Evolutionary conservation across 2,888 invertebrate species (phyloP).

Genomic region (Zygogramma bicolorata): DNA sequence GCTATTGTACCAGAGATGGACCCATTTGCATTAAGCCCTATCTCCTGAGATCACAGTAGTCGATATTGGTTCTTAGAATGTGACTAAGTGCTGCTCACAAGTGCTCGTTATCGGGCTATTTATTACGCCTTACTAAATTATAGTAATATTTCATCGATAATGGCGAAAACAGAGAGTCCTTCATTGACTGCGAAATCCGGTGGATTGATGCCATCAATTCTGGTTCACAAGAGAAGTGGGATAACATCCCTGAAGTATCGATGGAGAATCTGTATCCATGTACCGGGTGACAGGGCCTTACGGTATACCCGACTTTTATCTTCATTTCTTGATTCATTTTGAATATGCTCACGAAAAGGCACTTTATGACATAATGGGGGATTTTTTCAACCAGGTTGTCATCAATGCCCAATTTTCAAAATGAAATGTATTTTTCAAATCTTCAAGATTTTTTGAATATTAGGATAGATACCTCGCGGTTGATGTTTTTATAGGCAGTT

Average conservation of each 20-base stretch:
- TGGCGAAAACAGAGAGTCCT: slow-evolving; percentile 43
- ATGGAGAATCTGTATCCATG: not conserved
- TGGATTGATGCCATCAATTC: not conserved
- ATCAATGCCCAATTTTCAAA: too few species aligned
- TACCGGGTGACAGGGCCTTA: too few species aligned
- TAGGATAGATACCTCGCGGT: too few species aligned
- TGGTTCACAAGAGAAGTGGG: not conserved
- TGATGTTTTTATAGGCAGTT: too few species aligned
- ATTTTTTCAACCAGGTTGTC: too few species aligned
- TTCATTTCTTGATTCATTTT: too few species aligned
- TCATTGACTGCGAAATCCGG: slow-evolving; percentile 21
- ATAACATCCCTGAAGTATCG: not conserved
- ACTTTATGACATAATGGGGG: too few species aligned
- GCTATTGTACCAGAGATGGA: slow-evolving; percentile 66
- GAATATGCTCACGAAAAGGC: too few species aligned
- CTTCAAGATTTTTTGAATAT: too few species aligned
- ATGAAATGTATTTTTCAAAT: too few species aligned
- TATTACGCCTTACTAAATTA: slow-evolving; percentile 57
- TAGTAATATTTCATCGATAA: slow-evolving; percentile 56
- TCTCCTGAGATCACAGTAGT: slow-evolving; percentile 54
- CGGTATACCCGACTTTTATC: too few species aligned
- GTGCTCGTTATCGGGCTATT: slow-evolving; percentile 57
- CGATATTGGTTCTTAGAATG: slow-evolving; percentile 57
- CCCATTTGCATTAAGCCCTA: slow-evolving; percentile 65
- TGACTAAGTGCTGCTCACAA: slow-evolving; percentile 42